Base-by-base conservation (phyloP, 2,888 invertebrate genomes). In the Eilema sororculum region DNA sequence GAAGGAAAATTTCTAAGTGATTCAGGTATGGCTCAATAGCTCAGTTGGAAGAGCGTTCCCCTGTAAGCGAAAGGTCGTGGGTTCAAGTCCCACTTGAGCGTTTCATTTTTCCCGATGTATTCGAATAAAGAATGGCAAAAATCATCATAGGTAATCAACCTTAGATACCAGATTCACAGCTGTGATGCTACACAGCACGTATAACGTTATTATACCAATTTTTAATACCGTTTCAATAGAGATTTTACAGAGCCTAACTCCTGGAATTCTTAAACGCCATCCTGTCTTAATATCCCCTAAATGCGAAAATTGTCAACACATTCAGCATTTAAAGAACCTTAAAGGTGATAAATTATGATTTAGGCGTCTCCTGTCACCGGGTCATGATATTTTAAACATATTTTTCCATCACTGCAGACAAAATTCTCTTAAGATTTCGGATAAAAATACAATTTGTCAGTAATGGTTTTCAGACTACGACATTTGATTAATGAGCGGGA, bases 401-500 rank as follows among this genome's bases (percentile, higher is more conserved):
- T 80, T 80, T 56, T 62, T 30, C 28, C 52, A 46, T 69, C 37
- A 46, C 63, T 59, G 62, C 62, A 63, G 61, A 58, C 65, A 33
- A 41, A 65, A 33, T 33, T 30, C 56, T 69, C 59, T 72, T 69
- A 69, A 73, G 62, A 70, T 72, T 74, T 71, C 16, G 25, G 59
- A 67, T 71, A 75, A 77, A 71, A 78, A 75, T 65, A 65, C 28
- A 77, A 80, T 78, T 80, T 73, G 76, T 75, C 74, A 41, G 74
- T 71, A 81, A 78, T 79, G 78, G 84, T 84, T 79, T 79, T 80
- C 78, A 59, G 73, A 61, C 41, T 41, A 41, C 67, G 37, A 71
- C 76, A 81, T 86, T 82, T 89, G 89, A 89, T 89, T 84, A 89
- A 89, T 82, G 88, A 87, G 83, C 82, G 70, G 41, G 69, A 72